Conservation (phyloP, 2,113 vertebrate species). For the Strix aluco region DNA sequence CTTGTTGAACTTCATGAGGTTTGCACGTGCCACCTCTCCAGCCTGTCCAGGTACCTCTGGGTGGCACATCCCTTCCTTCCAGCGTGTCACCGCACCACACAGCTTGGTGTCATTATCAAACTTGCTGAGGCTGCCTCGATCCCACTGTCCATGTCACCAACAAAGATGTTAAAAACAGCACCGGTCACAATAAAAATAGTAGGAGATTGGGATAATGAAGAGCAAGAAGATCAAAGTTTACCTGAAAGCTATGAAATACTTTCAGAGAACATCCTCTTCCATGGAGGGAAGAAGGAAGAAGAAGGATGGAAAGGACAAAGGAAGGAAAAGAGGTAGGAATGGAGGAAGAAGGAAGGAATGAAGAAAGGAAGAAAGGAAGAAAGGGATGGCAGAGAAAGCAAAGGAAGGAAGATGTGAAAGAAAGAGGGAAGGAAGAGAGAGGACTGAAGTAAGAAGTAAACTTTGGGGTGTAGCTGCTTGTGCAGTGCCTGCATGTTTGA, state of each 20-base stretch:
- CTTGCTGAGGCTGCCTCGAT: too few species aligned
- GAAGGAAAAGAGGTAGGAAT: neutral
- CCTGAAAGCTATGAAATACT: neutral
- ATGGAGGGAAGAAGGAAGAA: neutral
- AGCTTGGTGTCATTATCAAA: too few species aligned
- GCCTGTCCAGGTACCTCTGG: too few species aligned
- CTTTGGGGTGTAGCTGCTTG: neutral
- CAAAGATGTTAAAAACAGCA: too few species aligned
- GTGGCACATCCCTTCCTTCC: too few species aligned
- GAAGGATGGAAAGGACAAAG: neutral
- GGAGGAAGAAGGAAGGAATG: neutral
- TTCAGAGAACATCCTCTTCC: neutral
- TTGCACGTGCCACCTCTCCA: too few species aligned
- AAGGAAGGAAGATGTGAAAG: neutral
- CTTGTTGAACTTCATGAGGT: too few species aligned
- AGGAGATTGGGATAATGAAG: neutral
- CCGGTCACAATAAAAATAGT: neutral
- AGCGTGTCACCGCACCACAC: too few species aligned
- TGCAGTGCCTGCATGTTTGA: neutral
- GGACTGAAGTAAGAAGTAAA: neutral
- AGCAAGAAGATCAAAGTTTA: neutral
- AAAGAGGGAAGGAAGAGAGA: neutral
- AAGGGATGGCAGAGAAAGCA: neutral
- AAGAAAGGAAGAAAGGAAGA: neutral
- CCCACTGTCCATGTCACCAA: too few species aligned